These are phyloP conservation scores for Zaprionus vittiger DNA, from an alignment of 1,140 invertebrate species.

Conservation along the genomic window DNA sequence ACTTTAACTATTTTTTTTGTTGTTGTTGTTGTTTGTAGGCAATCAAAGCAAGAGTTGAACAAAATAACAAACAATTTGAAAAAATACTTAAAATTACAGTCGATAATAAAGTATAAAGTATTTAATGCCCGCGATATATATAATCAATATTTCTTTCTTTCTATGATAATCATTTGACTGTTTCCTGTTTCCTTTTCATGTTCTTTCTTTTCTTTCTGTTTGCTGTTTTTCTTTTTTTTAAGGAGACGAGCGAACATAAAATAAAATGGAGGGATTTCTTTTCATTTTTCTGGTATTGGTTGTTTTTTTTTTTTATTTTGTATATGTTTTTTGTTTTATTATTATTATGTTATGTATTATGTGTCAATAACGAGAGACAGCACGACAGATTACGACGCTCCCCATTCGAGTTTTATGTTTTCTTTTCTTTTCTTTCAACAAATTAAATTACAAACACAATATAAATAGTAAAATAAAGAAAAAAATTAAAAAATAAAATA, in stretches of 20 bases:
- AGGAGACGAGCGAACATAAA: constrained; percentile 55
- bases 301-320: constrained; percentile 35
- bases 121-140: constrained; percentile 46
- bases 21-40: constrained; percentile 51
- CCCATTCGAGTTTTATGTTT: constrained; percentile 25
- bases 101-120: constrained; percentile 42
- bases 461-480: constrained; percentile 54
- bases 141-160: constrained; percentile 39
- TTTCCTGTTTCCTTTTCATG: constrained; percentile 12
- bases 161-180: constrained; percentile 41
- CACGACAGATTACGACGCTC: constrained; percentile 14
- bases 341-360: constrained; percentile 27
- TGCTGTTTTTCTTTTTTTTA: constrained; percentile 15
- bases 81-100: constrained; percentile 65
- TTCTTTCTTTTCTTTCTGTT: constrained; percentile 33
- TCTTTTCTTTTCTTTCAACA: constrained; percentile 15
- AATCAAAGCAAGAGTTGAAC: constrained; percentile 73
- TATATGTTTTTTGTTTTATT: constrained; percentile 21
- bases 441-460: constrained; percentile 59
- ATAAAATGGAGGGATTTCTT: constrained; percentile 67
- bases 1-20: constrained; percentile 15
- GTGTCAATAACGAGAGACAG: constrained; percentile 26
- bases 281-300: constrained; percentile 31
- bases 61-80: constrained; percentile 79
- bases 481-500: constrained; percentile 64